phyloP scores from a whole-genome alignment of 2,888 invertebrate species.

The Creontiades dilutus region DNA sequence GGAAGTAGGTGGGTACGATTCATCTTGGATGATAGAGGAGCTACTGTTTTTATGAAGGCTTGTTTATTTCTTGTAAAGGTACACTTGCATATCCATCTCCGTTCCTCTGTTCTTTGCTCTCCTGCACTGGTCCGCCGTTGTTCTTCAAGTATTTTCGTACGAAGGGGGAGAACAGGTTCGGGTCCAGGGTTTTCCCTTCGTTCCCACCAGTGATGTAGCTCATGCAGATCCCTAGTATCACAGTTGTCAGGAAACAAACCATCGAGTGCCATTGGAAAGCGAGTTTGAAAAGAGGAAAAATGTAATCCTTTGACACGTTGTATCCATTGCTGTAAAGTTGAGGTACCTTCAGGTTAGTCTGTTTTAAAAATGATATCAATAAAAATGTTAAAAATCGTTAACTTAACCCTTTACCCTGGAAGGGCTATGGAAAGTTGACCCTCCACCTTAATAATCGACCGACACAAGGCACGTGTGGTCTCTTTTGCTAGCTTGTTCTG shows the following conservation, averaged over 20 bases:
- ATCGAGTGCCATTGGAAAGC: conserved; percentile 29
- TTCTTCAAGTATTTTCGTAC: conserved; percentile 36
- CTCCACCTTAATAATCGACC: no score
- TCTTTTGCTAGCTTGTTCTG: no score
- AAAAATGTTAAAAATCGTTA: no score
- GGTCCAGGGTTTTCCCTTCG: conserved; percentile 43
- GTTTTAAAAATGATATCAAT: background rate
- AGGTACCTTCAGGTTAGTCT: background rate
- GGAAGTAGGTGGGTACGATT: no score
- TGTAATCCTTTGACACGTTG: background rate
- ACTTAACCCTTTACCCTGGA: no score
- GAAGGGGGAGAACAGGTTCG: conserved; percentile 49
- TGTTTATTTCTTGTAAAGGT: conserved; percentile 38
- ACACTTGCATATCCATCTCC: background rate
- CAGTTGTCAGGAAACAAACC: background rate
- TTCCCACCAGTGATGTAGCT: conserved; percentile 56
- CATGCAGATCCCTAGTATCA: conserved; percentile 11
- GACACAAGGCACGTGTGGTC: no score
- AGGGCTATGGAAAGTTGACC: no score
- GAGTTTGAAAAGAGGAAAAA: conserved; percentile 38
- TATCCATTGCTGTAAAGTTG: conserved; percentile 14
- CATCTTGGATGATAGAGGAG: no score
- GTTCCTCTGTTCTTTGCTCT: background rate
- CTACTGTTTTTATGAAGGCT: background rate
- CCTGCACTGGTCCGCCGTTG: background rate